Base-by-base conservation (phyloP, 2,113 vertebrate genomes). In the Cyprinus carpio region DNA sequence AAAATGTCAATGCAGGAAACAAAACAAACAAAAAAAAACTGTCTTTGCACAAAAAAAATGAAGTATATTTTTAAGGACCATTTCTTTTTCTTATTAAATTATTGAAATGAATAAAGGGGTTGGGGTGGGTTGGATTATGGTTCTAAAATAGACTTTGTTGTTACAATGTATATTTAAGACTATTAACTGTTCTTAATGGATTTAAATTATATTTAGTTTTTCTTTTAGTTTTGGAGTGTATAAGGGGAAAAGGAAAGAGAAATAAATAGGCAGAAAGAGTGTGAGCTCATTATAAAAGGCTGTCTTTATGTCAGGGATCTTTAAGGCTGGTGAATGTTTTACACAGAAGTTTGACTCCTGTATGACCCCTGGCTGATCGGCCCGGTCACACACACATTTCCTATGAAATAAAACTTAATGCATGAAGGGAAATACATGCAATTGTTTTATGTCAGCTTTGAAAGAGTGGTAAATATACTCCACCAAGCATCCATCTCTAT, bases 301-400 rank as follows among this genome's bases (percentile, higher is more conserved):
- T 54, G 46, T 76, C 56, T 67, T 86, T 78, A 85, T 82, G 64
- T 72, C 25, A 80, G 11, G 15, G 51, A 40, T 40, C 16, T 80
- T n/a, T 18, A 20, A 18, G 56, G 56, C 37, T 37, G 29, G 10
- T 74, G 6, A 65, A 25, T 87, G 75, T 83, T 74, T 69, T 72
- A 88, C 75, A 86, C 84, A 81, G 27, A 43, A 13, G 29, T 23
- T 74, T 67, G 71, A 75, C 69, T 83, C 46, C 77, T 67, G 82
- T 51, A 18, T 81, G 86, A 84, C 82, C 82, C 46, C 34, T 81
- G 6, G n/a, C 46, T 84, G 83, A 88, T 86, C 75, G 72, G 54
- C 64, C 54, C 15, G 54, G 29, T 65, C 60, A 25, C 23, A 49
- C 72, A 81, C 60, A 81, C 62, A 43, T 29, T n/a, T 40, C 76